Percentiles rank a stretch among this genome's conserved stretches.
Conservation (phyloP, 2,113 vertebrate species). For the Ceuthmochares aereus region DNA sequence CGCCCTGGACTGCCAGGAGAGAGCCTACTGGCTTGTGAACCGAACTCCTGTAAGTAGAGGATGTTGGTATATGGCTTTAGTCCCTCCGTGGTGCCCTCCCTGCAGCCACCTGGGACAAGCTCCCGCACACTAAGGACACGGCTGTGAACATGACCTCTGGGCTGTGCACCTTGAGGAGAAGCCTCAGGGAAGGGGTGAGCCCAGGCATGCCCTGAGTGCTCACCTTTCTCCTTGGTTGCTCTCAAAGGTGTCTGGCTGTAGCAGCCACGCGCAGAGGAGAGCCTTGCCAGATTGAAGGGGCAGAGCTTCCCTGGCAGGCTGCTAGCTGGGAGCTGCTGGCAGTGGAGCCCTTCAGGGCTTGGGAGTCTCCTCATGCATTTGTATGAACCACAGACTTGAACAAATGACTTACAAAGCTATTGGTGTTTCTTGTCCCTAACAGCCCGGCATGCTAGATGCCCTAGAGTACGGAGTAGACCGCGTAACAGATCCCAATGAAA, state of each 20-base stretch:
- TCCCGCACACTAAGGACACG: accelerated
- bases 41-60: conserved; percentile 86
- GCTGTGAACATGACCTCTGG: accelerated
- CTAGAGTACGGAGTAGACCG: conserved; percentile 92
- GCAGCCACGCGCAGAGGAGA: accelerated
- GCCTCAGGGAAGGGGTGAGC: background rate
- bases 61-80: accelerated
- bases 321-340: background rate
- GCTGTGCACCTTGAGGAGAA: background rate
- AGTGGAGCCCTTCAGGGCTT: background rate
- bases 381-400: background rate
- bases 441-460: conserved; percentile 88
- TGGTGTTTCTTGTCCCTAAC: background rate
- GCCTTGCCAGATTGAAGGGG: background rate
- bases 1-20: conserved; percentile 94
- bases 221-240: background rate
- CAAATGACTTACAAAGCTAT: background rate
- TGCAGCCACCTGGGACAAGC: background rate
- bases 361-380: background rate
- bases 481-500: conserved; percentile 84
- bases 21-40: conserved; percentile 97
- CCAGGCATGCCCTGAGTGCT: background rate
- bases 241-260: background rate
- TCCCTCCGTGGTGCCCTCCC: background rate
- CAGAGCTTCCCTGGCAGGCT: background rate